phyloP scores from a whole-genome alignment of 2,113 vertebrate species.

The Scomber colias region DNA sequence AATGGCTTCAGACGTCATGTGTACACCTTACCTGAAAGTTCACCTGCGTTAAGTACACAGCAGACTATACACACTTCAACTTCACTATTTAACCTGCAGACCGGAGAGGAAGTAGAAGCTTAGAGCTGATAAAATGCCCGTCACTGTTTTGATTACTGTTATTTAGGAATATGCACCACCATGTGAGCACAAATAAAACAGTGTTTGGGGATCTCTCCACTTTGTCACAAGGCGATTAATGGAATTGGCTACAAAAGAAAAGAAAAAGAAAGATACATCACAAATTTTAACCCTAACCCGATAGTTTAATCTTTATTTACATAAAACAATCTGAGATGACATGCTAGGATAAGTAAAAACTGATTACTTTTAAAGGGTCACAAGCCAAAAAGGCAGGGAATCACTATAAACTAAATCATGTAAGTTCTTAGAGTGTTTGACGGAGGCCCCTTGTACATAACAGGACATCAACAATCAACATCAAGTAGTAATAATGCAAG shows the following conservation, averaged over 20 bases:
- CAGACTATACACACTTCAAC: neutral
- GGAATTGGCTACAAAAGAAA: too few relatives aligned
- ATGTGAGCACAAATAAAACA: neutral
- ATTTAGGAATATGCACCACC: neutral
- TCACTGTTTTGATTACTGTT: neutral
- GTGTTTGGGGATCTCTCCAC: neutral
- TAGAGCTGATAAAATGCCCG: neutral
- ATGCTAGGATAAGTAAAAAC: too few relatives aligned
- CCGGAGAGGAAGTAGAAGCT: neutral
- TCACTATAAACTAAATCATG: neutral
- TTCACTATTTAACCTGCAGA: neutral
- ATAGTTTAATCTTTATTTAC: neutral
- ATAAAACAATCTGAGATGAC: neutral
- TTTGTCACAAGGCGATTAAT: neutral
- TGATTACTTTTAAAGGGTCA: too few relatives aligned
- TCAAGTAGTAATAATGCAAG: too few relatives aligned
- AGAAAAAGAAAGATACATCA: too few relatives aligned
- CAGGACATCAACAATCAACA: neutral
- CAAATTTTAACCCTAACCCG: too few relatives aligned
- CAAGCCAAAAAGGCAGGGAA: too few relatives aligned
- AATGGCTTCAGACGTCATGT: constrained; percentile 1
- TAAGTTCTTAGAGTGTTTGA: neutral
- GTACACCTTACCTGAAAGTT: neutral
- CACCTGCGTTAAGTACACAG: neutral
- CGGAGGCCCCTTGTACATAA: neutral